Evolutionary conservation across 2,888 invertebrate genomes (phyloP).

Genomic region (Hybos culiciformis): DNA sequence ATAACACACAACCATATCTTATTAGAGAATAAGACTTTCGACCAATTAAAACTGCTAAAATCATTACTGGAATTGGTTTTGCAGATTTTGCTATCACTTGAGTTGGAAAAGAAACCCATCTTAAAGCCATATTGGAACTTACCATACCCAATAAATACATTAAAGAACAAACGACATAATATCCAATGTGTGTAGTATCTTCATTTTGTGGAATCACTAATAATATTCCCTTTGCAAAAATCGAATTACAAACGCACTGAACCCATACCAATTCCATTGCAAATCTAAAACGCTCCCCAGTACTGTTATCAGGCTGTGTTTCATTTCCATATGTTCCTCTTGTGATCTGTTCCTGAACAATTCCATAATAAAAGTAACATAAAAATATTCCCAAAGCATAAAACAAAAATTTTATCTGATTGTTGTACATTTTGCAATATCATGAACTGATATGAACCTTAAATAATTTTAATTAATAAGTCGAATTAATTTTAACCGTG

Average conservation of each 20-base stretch:
- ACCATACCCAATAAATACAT: conserved; percentile 94
- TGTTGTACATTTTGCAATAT: conserved; percentile 22
- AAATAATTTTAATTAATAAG: too few relatives aligned
- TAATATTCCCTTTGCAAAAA: conserved; percentile 56
- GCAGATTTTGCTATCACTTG: conserved; percentile 97
- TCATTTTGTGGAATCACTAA: conserved; percentile 46
- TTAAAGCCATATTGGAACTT: conserved; percentile 86
- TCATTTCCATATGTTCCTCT: conserved; percentile 64
- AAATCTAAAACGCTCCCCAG: conserved; percentile 70
- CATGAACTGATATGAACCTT: too few relatives aligned
- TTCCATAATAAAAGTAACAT: conserved; percentile 86
- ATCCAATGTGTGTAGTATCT: conserved; percentile 59
- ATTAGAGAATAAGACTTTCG: conserved; percentile 70
- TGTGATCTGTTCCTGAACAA: conserved; percentile 91
- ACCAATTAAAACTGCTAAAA: conserved; percentile 85
- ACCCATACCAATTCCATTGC: conserved; percentile 74
- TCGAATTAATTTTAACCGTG: too few relatives aligned
- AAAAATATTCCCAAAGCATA: conserved; percentile 83
- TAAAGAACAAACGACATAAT: conserved; percentile 70
- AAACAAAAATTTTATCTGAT: conserved; percentile 49
- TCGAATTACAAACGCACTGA: conserved; percentile 78
- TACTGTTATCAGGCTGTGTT: conserved; percentile 37
- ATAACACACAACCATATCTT: conserved; percentile 80
- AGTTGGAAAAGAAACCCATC: conserved; percentile 94
- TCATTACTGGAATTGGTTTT: conserved; percentile 96